Evolutionary conservation across 2,797 vertebrate genomes (phyloP).

Genomic region (Dipus sagitta): DNA sequence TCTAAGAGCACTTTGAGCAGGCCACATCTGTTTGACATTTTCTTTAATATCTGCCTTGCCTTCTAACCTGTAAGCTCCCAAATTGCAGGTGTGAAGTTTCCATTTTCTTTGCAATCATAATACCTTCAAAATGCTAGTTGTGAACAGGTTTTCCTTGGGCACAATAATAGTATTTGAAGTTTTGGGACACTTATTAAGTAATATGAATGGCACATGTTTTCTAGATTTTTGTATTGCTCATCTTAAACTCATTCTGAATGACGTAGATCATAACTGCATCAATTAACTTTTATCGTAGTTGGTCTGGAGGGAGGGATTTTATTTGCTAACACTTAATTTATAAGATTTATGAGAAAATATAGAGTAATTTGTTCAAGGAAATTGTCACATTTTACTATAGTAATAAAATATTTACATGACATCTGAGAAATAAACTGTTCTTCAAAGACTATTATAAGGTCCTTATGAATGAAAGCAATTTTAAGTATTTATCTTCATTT

Average conservation of each 20-base stretch:
- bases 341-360: slow-evolving; percentile 34
- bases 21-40: background rate
- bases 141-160: background rate
- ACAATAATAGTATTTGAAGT: slow-evolving; percentile 1
- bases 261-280: background rate
- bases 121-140: background rate
- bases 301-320: background rate
- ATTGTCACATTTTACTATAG: slow-evolving; percentile 31
- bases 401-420: slow-evolving; percentile 6
- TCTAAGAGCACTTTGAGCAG: background rate
- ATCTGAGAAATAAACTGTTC: slow-evolving; percentile 19
- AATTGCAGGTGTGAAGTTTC: fast-evolving
- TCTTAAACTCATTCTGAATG: background rate
- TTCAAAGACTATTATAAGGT: background rate
- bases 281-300: background rate
- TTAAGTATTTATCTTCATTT: background rate
- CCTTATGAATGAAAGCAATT: background rate
- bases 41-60: background rate
- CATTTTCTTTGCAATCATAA: background rate
- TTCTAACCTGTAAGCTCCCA: background rate
- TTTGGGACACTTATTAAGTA: background rate
- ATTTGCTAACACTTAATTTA: background rate
- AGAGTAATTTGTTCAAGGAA: background rate
- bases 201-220: background rate
- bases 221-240: background rate